phyloP scores from a whole-genome alignment of 2,113 vertebrate genomes.

The Genyomyrus donnyi region DNA sequence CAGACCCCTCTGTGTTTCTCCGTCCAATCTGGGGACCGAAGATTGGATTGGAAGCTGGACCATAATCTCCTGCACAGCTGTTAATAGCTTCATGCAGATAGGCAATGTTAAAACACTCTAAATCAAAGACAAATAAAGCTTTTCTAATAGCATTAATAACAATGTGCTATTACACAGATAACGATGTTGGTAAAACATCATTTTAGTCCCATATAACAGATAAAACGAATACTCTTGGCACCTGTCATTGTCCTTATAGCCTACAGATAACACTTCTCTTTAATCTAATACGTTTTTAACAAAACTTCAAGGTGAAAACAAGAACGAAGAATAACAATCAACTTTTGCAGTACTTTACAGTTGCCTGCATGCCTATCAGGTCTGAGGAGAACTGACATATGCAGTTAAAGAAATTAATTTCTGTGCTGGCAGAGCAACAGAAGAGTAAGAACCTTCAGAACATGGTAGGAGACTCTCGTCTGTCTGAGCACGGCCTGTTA shows the following conservation, averaged over 20 bases:
- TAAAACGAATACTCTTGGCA: background rate
- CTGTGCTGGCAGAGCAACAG: background rate
- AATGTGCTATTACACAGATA: slow-evolving; percentile 1
- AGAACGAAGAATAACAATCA: background rate
- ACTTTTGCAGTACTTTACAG: background rate
- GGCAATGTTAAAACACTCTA: background rate
- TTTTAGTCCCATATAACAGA: background rate
- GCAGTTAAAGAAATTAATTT: background rate
- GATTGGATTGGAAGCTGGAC: background rate
- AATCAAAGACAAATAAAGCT: background rate
- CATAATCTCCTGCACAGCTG: background rate
- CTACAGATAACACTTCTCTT: background rate
- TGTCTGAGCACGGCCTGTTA: background rate
- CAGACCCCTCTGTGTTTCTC: background rate
- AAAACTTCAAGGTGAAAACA: background rate
- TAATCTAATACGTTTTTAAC: background rate
- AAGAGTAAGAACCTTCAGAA: background rate
- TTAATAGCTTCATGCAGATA: background rate
- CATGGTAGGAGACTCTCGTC: background rate
- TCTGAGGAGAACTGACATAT: background rate
- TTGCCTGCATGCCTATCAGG: background rate
- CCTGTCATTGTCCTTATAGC: background rate
- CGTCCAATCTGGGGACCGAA: background rate
- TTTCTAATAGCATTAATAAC: background rate
- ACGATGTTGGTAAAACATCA: background rate